Base-by-base conservation (phyloP, 1,140 invertebrate species). In the Tetragonula clypearis region DNA sequence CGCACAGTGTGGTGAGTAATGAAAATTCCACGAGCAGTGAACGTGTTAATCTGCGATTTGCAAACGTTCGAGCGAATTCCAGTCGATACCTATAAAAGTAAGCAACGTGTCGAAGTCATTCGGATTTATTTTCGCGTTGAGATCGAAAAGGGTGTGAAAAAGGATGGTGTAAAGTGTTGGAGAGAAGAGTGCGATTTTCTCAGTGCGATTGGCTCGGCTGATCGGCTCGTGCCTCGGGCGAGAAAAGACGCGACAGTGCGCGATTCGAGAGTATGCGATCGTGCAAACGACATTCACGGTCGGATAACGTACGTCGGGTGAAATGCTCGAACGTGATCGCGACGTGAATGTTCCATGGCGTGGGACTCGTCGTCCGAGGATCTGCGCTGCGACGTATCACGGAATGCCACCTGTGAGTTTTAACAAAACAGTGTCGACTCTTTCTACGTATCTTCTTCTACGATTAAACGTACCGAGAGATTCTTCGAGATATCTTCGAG, bases 261-360 rank as follows among this genome's bases (percentile, higher is more conserved):
- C 85, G 71, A 35, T 21, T 71, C 14, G 77, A 73, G 8, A 12
- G 30, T 30, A 35, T 69, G 56, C 62, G 76, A 75, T 88, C 73
- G 55, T 88, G 58, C 71, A 71, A 84, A 58, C 60, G 66, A 87
- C 60, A 86, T 87, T 87, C 85, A 77, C 53, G 73, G 60, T 86
- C 78, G 58, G 55, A 62, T 72, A 88, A 88, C 49, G 79, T 73
- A 69, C 72, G 53, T 53, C 73, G 69, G 65, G 66, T 89, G 81
- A 87, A 90, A 86, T 88, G 78, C 74, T 74, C 72, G 60, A 69
- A 72, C 76, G 82, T 87, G 78, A 87, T 85, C 62, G 71, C 77
- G 71, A 82, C 82, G 49, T 71, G 86, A 88, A 86, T 62, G 82
- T 86, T 82, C 56, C 65, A 88, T 89, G 88, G 83, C 77, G 66